Conservation (phyloP, 2,888 invertebrate species). For the Nemotelus pantherinus region DNA sequence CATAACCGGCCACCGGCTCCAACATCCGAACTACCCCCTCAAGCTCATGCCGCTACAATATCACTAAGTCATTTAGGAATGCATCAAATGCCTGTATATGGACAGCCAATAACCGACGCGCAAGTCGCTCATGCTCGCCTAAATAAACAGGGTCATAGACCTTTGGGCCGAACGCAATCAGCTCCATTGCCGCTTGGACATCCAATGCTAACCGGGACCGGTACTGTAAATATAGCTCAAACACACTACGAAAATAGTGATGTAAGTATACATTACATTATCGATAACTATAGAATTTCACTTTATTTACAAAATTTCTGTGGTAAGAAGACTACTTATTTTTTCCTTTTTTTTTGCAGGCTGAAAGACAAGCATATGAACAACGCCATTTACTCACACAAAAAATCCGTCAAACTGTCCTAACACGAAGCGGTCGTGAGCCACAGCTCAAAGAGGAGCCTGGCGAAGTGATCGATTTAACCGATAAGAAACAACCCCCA, state of each 20-base stretch:
- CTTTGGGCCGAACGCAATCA: slow-evolving; percentile 92
- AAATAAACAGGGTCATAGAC: slow-evolving; percentile 78
- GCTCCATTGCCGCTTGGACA: slow-evolving; percentile 91
- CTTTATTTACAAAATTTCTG: not conserved
- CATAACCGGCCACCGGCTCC: slow-evolving; percentile 56
- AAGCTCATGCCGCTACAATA: slow-evolving; percentile 58
- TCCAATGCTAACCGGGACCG: slow-evolving; percentile 75
- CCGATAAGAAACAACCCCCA: slow-evolving; percentile 71
- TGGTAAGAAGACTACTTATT: no score
- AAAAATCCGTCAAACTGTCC: slow-evolving; percentile 87
- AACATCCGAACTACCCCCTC: slow-evolving; percentile 59
- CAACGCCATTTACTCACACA: slow-evolving; percentile 77
- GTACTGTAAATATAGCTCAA: slow-evolving; percentile 63
- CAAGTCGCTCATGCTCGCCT: slow-evolving; percentile 75
- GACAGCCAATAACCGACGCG: slow-evolving; percentile 71
- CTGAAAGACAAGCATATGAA: slow-evolving; percentile 68
- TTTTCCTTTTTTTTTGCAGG: slow-evolving; percentile 54
- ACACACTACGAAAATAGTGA: slow-evolving; percentile 65
- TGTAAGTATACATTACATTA: slow-evolving; percentile 55
- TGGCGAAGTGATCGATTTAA: slow-evolving; percentile 79
- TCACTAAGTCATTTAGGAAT: slow-evolving; percentile 49
- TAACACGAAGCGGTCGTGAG: slow-evolving; percentile 79
- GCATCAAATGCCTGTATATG: slow-evolving; percentile 58
- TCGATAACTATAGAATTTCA: not conserved
- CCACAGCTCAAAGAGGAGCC: slow-evolving; percentile 70